Evolutionary conservation across 2,797 vertebrate genomes (phyloP).

Genomic region (Gambusia yucatana): DNA sequence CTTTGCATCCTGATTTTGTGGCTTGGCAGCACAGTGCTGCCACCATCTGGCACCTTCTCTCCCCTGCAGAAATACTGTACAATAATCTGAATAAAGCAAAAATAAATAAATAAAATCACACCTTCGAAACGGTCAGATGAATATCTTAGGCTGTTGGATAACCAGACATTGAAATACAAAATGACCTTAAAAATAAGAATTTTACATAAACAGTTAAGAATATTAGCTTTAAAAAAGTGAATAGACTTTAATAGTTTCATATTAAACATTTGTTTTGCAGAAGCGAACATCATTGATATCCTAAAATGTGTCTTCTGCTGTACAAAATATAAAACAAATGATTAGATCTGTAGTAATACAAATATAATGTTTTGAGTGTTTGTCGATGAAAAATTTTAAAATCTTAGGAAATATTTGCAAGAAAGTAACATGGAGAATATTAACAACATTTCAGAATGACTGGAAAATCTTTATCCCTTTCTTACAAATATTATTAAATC

Average conservation of each 20-base stretch:
- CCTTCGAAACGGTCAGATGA: neutral
- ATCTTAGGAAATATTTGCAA: neutral
- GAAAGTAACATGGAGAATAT: neutral
- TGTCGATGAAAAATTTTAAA: neutral
- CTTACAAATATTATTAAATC: neutral
- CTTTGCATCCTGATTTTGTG: neutral
- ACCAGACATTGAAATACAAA: neutral
- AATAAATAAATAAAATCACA: neutral
- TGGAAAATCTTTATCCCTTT: neutral
- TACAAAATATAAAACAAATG: neutral
- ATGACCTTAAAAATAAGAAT: neutral
- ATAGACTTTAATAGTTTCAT: neutral
- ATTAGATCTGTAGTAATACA: neutral
- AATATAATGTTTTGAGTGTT: neutral
- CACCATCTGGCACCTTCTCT: conserved; percentile 49
- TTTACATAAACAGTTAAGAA: neutral
- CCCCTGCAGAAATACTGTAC: conserved; percentile 29
- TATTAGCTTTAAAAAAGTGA: neutral
- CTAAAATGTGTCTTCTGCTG: neutral
- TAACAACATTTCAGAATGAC: neutral
- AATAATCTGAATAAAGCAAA: neutral
- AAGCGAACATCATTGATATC: neutral
- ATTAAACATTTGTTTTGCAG: neutral
- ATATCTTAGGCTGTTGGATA: neutral
- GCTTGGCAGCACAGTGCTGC: conserved; percentile 68